phyloP scores from a whole-genome alignment of 2,113 vertebrate species.

The Hemiprocne comata region DNA sequence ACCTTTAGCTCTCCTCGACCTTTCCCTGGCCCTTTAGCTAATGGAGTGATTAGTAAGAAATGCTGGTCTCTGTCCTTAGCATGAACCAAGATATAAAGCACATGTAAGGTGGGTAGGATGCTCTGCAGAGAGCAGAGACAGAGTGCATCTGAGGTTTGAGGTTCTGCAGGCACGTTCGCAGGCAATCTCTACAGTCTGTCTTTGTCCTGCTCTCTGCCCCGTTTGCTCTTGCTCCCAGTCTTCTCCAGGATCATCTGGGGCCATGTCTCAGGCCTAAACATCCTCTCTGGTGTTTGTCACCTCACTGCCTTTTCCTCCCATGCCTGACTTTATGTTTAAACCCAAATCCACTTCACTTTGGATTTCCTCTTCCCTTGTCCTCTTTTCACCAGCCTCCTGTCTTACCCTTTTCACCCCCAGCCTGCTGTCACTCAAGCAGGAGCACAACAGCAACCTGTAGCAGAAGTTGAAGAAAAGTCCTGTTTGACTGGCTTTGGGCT shows the following conservation, averaged over 20 bases:
- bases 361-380: not conserved
- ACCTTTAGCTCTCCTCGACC: not conserved
- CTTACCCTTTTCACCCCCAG: not conserved
- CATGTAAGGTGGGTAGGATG: not conserved
- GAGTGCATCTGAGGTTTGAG: not conserved
- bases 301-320: not conserved
- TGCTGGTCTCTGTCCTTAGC: not conserved
- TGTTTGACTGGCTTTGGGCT: not conserved
- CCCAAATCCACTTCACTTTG: not conserved
- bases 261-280: not conserved
- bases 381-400: not conserved
- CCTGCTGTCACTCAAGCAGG: not conserved
- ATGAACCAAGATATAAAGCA: not conserved
- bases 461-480: not conserved
- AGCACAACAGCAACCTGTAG: not conserved
- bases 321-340: not conserved
- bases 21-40: not conserved
- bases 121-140: not conserved
- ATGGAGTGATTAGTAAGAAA: not conserved
- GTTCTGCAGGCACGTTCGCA: not conserved
- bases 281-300: not conserved
- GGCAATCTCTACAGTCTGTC: not conserved
- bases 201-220: not conserved
- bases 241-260: not conserved
- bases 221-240: not conserved